Base-by-base conservation (phyloP, 2,888 invertebrate genomes). In the Cheilosia grossa region DNA sequence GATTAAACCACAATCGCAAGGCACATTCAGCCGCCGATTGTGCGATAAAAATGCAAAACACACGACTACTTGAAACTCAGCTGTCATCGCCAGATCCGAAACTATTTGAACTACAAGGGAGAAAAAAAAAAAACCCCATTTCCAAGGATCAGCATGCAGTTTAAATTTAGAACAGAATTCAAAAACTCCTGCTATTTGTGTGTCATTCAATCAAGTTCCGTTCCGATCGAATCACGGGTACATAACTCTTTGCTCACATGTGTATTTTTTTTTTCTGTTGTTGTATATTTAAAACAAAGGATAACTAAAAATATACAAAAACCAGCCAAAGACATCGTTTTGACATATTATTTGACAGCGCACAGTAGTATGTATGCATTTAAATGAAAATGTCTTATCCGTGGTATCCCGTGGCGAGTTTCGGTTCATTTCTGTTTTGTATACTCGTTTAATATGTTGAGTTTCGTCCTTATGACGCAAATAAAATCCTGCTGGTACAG, bases 261-360 rank as follows among this genome's bases (percentile, higher is more conserved):
- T n/a, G 1, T 37, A 9, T 27, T 17, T 1, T 33, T 5, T 6
- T 5, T 27, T 5, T 27, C 6, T 27, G 2, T 33, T 4, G 44
- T 17, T 17, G 2, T 17, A 15, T n/a, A 10, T 24, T 53, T 63
- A 77, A 70, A 78, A 82, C 82, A 82, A 72, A 78, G 66, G 80
- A 67, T 44, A 64, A 51, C 58, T 70, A 61, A 82, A 63, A 49
- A 67, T 21, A 58, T 4, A 61, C 19, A 17, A 69, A 49, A 78
- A 24, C 53, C n/a, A 64, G 33, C 30, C 42, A 80, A 63, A 40
- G 72, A 74, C 51, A 61, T 81, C 81, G 72, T 85, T 80, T 80
- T 81, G 85, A 85, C 85, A 85, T 85, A 77, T 75, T 61, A 81
- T 85, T 85, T 85, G 85, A 85, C 85, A 81, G 85, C 72, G 19